Evolutionary conservation across 2,113 vertebrate genomes (phyloP), one percentile per base, ranked within the genome.

Genomic region (Caretta caretta): DNA sequence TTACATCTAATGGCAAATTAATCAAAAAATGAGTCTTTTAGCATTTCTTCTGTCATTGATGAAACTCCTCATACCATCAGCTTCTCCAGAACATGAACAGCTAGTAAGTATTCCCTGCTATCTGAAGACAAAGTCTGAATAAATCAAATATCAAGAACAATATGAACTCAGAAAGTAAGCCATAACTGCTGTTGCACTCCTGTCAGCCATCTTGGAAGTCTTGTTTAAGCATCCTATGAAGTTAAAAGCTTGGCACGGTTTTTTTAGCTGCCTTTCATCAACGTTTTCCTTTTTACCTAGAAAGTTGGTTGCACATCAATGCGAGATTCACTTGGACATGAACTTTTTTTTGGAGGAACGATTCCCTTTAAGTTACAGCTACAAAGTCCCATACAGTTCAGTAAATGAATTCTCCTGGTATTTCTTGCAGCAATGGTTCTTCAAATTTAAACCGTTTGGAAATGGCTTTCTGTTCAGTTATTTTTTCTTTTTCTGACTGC

Each of bases 401-500:
- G 98, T 98, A 99, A 97, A 99, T 99, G 97, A 99, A 99, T 96
- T 99, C 99, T 96, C 99, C 99, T 9, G 98, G 98, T 94, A 99
- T 98, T 96, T 99, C 99, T 97, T 99, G 99, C 90, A 99, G 98
- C 65, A 99, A 98, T 20, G 99, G 98, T 94, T 99, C 99, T 97
- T 99, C 99, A 92, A 99, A 99, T 97, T 99, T 99, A 98, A 99
- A 99, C 97, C 99, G 98, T 87, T 99, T 99, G 95, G 99, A 99
- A 97, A 99, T 98, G 88, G 98, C 98, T 98, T 99, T 99, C 96
- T 99, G 98, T 90, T 99, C 98, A 12, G 98, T 98, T 94, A 98
- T 97, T 87, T 97, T 98, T 95, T 99, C 99, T 93, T 98, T 98
- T 93, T 99, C 99, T 20, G 99, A 98, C 98, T 99, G 99, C 96